Evolutionary conservation across 1,140 invertebrate species (phyloP).

Genomic region (Chironomus striatipennis): DNA sequence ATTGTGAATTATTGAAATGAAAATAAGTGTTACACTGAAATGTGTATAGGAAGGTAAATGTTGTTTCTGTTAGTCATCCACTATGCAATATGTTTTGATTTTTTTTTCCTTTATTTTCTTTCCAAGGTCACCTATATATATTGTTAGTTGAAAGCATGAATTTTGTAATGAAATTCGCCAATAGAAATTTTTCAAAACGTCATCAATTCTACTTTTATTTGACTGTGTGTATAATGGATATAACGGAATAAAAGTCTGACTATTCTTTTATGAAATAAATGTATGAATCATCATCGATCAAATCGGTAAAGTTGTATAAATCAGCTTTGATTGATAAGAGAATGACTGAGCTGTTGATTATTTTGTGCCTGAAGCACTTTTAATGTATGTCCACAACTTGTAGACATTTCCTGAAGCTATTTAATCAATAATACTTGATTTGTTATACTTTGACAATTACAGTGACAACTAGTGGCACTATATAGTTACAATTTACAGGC

Average conservation of each 20-base stretch:
- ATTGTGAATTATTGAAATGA: background rate
- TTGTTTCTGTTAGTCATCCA: background rate
- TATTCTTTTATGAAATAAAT: background rate
- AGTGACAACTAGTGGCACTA: too few species aligned
- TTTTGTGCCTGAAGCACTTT: too few species aligned
- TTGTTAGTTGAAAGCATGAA: background rate
- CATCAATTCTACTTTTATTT: too few species aligned
- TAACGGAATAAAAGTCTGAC: too few species aligned
- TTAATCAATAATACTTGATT: too few species aligned
- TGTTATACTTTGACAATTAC: too few species aligned
- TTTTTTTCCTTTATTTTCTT: too few species aligned
- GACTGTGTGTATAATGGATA: too few species aligned
- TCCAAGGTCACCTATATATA: background rate
- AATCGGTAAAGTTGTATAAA: background rate
- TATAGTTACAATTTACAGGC: too few species aligned
- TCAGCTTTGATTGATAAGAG: background rate
- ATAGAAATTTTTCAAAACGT: background rate
- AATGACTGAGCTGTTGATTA: background rate
- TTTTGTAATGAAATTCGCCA: background rate
- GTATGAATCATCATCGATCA: conserved; percentile 4
- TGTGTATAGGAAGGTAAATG: background rate
- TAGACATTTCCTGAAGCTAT: too few species aligned
- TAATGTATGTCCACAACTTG: too few species aligned
- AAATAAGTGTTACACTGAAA: background rate
- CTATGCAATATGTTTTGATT: conserved; percentile 1